These are phyloP conservation scores for Mystacornis crossleyi DNA, from an alignment of 2,113 vertebrate species.

Conservation along the genomic window DNA sequence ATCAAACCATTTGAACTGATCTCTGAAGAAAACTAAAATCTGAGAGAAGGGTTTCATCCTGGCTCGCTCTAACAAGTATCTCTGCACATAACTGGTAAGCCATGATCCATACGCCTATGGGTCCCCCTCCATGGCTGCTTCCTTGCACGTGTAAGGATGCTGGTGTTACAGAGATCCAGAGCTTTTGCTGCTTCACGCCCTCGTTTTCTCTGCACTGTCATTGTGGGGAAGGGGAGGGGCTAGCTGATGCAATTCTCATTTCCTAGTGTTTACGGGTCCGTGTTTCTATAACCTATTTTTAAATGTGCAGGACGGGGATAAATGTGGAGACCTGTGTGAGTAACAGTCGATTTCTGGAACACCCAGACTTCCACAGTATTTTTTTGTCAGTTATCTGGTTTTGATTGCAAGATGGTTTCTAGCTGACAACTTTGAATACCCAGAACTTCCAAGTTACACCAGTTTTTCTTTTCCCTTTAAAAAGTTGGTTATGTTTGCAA, in stretches of 20 bases:
- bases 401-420: background rate
- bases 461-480: background rate
- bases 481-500: background rate
- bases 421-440: background rate
- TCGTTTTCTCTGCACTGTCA: background rate
- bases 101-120: background rate
- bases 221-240: background rate
- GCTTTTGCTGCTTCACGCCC: background rate
- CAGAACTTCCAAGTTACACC: background rate
- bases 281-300: background rate
- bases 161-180: background rate
- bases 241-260: background rate
- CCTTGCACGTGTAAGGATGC: fast-evolving
- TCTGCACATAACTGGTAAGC: background rate
- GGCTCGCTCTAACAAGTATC: background rate
- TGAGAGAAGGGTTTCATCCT: background rate
- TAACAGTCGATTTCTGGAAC: background rate
- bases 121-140: background rate
- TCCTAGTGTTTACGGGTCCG: background rate
- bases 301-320: background rate
- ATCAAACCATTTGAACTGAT: background rate
- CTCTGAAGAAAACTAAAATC: background rate
- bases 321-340: background rate
- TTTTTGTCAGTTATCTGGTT: background rate
- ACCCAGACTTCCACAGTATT: background rate